Percentiles rank a stretch among this genome's conserved stretches.
phyloP scores from a whole-genome alignment of 2,797 vertebrate species.

The Aphelocoma californica region DNA sequence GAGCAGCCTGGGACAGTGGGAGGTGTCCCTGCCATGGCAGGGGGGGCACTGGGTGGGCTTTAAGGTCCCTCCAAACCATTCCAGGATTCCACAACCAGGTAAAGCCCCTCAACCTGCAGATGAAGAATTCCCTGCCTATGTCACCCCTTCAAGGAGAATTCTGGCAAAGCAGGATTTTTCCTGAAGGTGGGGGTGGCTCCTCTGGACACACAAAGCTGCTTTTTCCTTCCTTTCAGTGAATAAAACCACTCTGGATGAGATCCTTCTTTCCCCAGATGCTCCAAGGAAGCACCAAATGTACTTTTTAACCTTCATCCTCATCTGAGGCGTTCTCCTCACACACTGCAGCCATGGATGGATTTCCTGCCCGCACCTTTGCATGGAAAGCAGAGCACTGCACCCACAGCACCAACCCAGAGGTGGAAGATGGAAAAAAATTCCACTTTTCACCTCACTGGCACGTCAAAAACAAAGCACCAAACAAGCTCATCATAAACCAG shows the following conservation, averaged over 20 bases:
- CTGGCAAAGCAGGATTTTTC: background rate
- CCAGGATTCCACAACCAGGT: background rate
- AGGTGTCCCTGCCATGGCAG: background rate
- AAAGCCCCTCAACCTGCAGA: background rate
- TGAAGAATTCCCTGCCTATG: background rate
- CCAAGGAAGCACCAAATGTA: background rate
- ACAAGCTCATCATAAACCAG: background rate
- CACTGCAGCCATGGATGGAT: fast-evolving
- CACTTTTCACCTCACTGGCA: background rate
- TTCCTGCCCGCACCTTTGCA: background rate
- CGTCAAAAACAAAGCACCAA: background rate
- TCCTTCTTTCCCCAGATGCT: background rate
- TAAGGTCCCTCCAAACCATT: background rate
- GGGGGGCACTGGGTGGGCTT: background rate
- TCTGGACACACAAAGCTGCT: background rate
- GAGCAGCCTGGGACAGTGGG: background rate
- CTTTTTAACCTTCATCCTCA: background rate
- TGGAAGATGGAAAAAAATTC: background rate
- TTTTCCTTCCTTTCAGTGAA: background rate
- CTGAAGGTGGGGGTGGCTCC: background rate
- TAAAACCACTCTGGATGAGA: background rate
- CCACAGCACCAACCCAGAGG: background rate
- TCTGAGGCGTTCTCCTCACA: background rate
- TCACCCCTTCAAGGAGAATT: background rate
- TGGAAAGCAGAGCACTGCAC: background rate